Evolutionary conservation across 2,888 invertebrate genomes (phyloP), one percentile per base, ranked within the genome.

Genomic region (Eubasilissa splendida): DNA sequence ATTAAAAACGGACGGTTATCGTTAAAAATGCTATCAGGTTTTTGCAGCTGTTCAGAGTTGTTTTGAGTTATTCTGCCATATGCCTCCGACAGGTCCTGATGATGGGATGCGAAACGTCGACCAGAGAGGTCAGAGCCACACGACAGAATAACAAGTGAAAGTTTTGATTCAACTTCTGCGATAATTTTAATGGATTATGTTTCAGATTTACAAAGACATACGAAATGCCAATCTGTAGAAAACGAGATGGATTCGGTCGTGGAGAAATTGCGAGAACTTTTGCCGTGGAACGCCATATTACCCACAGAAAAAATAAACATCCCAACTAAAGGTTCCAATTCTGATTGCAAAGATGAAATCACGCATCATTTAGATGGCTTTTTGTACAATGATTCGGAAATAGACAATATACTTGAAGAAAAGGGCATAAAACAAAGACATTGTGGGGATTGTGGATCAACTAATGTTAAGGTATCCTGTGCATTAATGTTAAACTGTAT

Each of bases 361-460:
- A 92, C 93, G 3, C 87, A 91, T 12, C 93, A 94, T 86, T 90
- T 95, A 0, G 95, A 95, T 88, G 93, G 92, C 63, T 95, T 95
- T 85, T 88, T 95, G 0, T 95, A 93, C 88, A 92, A 93, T 84
- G 93, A 94, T 82, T 90, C 91, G 14, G 90, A 92, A 82, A 87
- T 94, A 11, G 92, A 93, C 74, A 86, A 88, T n/a, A 86, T 92
- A n/a, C 89, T 88, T 59, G 89, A 91, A 65, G 87, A 77, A 2
- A 77, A 91, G 50, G 86, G 88, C 83, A 81, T 93, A 59, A 86
- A 87, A 59, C 87, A 90, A 80, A 88, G 89, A 83, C 92, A 90
- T 85, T 93, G 93, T 85, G 84, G 85, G 12, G 85, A 89, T 33
- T 93, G 93, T 86, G 88, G 88, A n/a, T 91, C 91, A 0, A 87